Percentiles rank a stretch among this genome's conserved stretches.
phyloP scores from a whole-genome alignment of 2,888 invertebrate species.

The Macropis europaea region DNA sequence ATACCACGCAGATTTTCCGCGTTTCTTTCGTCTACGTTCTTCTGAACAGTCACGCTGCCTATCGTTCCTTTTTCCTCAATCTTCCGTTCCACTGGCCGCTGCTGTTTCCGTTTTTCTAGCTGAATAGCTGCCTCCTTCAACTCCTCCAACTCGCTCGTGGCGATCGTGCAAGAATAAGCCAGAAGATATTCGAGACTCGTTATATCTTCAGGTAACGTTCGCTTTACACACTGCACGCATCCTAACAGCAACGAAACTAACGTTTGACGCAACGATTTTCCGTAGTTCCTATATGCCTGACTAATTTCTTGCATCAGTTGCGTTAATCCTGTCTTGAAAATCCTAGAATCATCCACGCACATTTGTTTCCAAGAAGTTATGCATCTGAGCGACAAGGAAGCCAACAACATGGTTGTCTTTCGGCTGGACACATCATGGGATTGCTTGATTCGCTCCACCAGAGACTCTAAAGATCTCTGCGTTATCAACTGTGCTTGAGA shows the following conservation, averaged over 20 bases:
- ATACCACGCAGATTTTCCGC: conserved; percentile 57
- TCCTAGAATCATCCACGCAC: conserved; percentile 66
- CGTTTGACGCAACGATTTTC: conserved; percentile 72
- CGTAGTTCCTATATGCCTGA: conserved; percentile 72
- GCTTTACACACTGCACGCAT: conserved; percentile 72
- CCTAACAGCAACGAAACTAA: conserved; percentile 72
- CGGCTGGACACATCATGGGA: conserved; percentile 59
- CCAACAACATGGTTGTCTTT: conserved; percentile 72
- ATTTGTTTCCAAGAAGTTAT: conserved; percentile 72
- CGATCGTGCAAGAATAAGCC: conserved; percentile 71
- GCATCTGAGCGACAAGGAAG: conserved; percentile 74
- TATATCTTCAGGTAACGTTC: conserved; percentile 67
- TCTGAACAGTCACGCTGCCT: conserved; percentile 24
- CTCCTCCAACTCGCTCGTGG: conserved; percentile 73
- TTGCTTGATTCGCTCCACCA: conserved; percentile 69
- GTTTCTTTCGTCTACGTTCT: conserved; percentile 46
- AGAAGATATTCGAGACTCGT: conserved; percentile 72
- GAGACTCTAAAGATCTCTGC: conserved; percentile 68
- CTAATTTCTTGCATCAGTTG: conserved; percentile 73
- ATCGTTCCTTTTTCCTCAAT: conserved; percentile 37
- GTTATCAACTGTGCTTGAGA: conserved; percentile 70
- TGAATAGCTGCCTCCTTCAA: conserved; percentile 65
- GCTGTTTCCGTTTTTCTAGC: conserved; percentile 54
- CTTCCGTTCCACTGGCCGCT: conserved; percentile 27
- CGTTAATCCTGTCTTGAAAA: conserved; percentile 67